These are phyloP conservation scores for Paracentrotus lividus DNA, from an alignment of 53 echinoderm and acorn worm species.

Conservation along the genomic window DNA sequence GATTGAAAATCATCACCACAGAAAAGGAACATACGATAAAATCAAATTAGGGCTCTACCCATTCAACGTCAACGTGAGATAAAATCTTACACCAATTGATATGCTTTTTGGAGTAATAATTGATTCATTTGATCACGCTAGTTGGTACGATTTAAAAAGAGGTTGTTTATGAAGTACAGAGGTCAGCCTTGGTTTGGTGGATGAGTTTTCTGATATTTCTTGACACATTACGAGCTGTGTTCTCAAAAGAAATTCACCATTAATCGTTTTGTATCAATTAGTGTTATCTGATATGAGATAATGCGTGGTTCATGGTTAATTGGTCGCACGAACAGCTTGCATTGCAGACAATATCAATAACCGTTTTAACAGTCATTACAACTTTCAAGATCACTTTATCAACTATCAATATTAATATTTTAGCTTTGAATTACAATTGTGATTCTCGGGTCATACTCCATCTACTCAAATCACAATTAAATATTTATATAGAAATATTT, in stretches of 20 bases:
- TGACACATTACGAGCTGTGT: constrained; percentile 26
- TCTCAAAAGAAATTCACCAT: constrained; percentile 1
- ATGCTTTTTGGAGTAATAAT: constrained; percentile 44
- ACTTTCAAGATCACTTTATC: constrained; percentile 17
- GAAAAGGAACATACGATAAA: constrained; percentile 49
- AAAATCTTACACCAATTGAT: constrained; percentile 63
- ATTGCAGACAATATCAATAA: background rate
- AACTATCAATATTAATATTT: background rate
- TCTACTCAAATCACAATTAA: background rate
- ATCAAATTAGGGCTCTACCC: constrained; percentile 56
- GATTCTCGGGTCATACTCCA: background rate
- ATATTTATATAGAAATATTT: background rate
- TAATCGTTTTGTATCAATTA: constrained; percentile 59
- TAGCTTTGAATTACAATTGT: background rate
- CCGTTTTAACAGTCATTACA: background rate
- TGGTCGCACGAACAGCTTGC: background rate
- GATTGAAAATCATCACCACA: constrained; percentile 20
- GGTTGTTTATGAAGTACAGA: constrained; percentile 47
- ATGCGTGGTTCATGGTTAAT: constrained; percentile 27
- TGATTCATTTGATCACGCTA: constrained; percentile 43
- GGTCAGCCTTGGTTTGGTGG: constrained; percentile 50
- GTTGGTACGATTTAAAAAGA: constrained; percentile 50
- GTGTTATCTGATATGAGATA: constrained; percentile 53
- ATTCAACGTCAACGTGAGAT: constrained; percentile 16
- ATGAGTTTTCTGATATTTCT: constrained; percentile 22